Evolutionary conservation across 1,140 invertebrate genomes (phyloP), one percentile per base, ranked within the genome.

Genomic region (Cryptotermes secundus): DNA sequence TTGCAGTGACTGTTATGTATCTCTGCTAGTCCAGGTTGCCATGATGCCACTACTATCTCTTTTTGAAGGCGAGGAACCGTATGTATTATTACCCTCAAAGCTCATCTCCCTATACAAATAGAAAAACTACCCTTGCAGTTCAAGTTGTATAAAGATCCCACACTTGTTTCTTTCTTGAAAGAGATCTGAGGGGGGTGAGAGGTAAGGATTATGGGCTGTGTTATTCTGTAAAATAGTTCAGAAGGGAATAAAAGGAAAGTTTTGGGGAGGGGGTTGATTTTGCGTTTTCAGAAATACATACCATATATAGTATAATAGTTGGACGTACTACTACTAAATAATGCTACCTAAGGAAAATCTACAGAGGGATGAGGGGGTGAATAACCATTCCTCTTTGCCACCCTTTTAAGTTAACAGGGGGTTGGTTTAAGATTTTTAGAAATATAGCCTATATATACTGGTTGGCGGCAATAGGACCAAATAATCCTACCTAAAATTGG

Each of bases 321-420:
- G 59, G 26, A 9, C 26, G 0, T 31, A 31, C 26, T 31, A 72
- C 4, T n/a, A 72, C 59, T n/a, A 72, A 72, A 72, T 72, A 72
- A 26, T 72, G 4, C 16, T 72, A 31, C 59, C 59, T 72, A n/a
- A 72, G 26, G 31, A 4, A n/a, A 72, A 14, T 26, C 26, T 36
- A 31, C 42, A 26, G 42, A 35, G n/a, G 26, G 34, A 34, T 81
- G 80, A 81, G 79, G 10, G 3, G 35, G 79, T 36, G 79, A 34
- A 81, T 35, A 81, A 31, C 80, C 80, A 81, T 81, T 81, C 34
- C 80, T 81, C 34, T 31, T 81, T 4, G 35, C 80, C 80, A 38
- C 80, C 35, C 34, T 34, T 80, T 80, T 80, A 34, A 80, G 22
- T 36, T 49, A 49, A 49, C 45, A 16, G 45, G 3, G 45, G 45